Evolutionary conservation across 2,888 invertebrate species (phyloP).

Genomic region (Branchipolynoe longqiensis): DNA sequence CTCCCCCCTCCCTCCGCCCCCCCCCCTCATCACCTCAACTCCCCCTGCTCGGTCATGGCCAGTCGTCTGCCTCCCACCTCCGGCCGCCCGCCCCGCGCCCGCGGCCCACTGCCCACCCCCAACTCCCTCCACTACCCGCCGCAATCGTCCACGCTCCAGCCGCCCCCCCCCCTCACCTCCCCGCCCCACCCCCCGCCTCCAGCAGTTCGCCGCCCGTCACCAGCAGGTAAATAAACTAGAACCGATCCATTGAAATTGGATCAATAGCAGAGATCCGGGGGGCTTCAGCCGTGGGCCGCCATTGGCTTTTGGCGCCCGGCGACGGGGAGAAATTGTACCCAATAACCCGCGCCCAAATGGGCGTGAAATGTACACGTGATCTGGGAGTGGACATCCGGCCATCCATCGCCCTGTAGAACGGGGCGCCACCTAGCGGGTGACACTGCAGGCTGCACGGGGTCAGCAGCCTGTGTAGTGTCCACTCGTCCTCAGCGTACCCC

Average conservation of each 20-base stretch:
- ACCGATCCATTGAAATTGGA: slow-evolving; percentile 29
- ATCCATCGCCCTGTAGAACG: not conserved
- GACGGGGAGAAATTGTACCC: slow-evolving; percentile 5
- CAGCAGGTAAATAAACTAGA: slow-evolving; percentile 30
- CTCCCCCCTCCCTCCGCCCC: too few species aligned
- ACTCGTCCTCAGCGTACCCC: too few species aligned
- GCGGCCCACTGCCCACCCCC: too few species aligned
- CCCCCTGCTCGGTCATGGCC: too few species aligned
- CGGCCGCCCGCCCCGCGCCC: too few species aligned
- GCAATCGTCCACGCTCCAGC: not conserved
- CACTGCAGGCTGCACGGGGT: too few species aligned
- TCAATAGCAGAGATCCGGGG: slow-evolving; percentile 3
- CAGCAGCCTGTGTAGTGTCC: too few species aligned
- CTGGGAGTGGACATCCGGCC: not conserved
- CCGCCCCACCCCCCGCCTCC: not conserved
- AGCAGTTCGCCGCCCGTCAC: not conserved
- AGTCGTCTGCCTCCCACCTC: too few species aligned
- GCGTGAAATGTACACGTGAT: slow-evolving; percentile 46
- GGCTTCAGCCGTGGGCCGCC: not conserved
- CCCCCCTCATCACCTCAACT: too few species aligned
- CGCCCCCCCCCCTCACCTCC: not conserved
- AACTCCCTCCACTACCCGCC: not conserved
- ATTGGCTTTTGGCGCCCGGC: slow-evolving; percentile 15
- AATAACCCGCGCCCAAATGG: slow-evolving; percentile 20
- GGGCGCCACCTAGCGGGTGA: slow-evolving; percentile 6